Evolutionary conservation across 2,797 vertebrate genomes (phyloP), one percentile per base, ranked within the genome.

Genomic region (Sebastes paucispinis): DNA sequence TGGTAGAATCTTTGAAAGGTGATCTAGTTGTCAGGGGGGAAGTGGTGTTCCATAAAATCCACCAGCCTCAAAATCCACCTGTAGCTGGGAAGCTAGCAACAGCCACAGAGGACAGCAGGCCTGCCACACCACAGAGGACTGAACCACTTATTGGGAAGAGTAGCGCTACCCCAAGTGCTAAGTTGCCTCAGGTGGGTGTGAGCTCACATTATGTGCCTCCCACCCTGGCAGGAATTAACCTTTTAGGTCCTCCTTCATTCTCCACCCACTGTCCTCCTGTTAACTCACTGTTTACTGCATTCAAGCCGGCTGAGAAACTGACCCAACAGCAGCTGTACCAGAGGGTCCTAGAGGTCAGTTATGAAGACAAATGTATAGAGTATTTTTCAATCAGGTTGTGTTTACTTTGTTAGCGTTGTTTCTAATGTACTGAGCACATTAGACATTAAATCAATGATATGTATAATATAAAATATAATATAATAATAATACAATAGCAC

Each of bases 301-400:
- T 80, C 60, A 73, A 71, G 50, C 79, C 79, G 25, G 65, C 58
- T 5, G 74, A 84, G 39, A 76, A 72, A 20, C 36, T 94, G 84
- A 90, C 83, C 2, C 84, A 94, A 24, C 58, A 88, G 2, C 78
- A 93, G 79, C 90, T 96, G 34, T 81, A 88, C 67, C 50, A 91
- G 69, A 91, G 92, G 57, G 88, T 95, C 62, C 2, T 84, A 64
- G 79, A 95, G 90, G 93, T 93, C 7, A 84, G 92, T 80, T 50
- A 10, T 32, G 2, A 16, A 62, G 4, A 63, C 22, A 31, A 20
- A 80, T 59, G n/a, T 3, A n/a, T 27, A 10, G 13, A 39, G 13
- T 25, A 18, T 71, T 55, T 32, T 75, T 57, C n/a, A 11, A 2
- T 39, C 31, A 14, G 24, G 2, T 34, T 36, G 20, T 75, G 20